Conservation (phyloP, 2,113 vertebrate species). For the Heterochromis multidens region DNA sequence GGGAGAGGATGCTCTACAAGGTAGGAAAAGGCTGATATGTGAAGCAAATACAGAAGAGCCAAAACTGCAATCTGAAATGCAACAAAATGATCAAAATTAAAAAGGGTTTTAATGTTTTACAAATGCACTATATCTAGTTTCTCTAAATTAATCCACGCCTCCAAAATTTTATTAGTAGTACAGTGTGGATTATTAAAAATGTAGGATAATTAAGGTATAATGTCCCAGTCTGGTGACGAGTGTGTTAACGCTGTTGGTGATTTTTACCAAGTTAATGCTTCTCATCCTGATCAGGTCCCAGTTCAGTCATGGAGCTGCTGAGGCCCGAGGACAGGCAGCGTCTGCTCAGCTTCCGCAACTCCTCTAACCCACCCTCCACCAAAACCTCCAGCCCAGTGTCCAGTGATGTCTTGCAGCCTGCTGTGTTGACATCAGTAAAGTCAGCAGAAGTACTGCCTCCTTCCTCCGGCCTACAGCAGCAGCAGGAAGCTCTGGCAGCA, state of each 20-base stretch:
- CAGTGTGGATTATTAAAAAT: not conserved
- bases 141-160: not conserved
- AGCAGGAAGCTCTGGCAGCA: conserved; percentile 46
- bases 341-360: conserved; percentile 77
- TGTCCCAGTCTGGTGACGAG: not conserved
- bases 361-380: not conserved
- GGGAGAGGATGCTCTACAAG: conserved; percentile 81
- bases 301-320: conserved; percentile 89
- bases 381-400: not conserved
- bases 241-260: not conserved
- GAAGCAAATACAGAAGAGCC: not conserved
- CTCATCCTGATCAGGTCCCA: conserved; percentile 72
- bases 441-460: conserved; percentile 8
- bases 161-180: not conserved
- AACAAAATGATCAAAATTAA: not conserved
- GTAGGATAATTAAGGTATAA: not conserved
- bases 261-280: not conserved
- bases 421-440: conserved; percentile 17
- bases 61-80: no score
- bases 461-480: not conserved
- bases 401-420: not conserved
- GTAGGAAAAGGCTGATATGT: conserved; percentile 42
- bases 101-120: no score
- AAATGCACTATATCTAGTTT: not conserved
- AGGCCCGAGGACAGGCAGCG: conserved; percentile 83